Conservation (phyloP, 1,140 invertebrate species). For the Nasonia longicornis region DNA sequence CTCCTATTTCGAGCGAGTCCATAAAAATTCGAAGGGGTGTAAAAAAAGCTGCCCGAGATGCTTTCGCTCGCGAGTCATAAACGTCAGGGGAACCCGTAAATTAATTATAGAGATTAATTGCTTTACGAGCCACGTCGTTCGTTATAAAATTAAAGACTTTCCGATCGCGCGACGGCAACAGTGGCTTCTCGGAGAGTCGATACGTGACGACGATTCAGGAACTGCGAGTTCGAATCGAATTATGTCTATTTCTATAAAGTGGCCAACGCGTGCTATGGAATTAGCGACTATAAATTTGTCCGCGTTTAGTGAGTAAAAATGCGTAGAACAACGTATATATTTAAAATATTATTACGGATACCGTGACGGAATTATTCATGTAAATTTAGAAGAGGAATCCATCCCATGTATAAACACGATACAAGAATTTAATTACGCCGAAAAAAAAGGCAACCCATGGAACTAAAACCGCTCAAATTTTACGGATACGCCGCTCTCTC, state of each 20-base stretch:
- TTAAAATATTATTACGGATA: too few relatives aligned
- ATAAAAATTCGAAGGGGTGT: not conserved
- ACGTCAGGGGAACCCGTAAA: not conserved
- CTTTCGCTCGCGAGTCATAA: not conserved
- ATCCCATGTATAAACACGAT: not conserved
- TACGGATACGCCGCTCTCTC: not conserved
- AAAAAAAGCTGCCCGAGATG: not conserved
- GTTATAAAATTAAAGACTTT: conserved; percentile 27
- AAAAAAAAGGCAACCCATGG: not conserved
- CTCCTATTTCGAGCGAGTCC: not conserved
- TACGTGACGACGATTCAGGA: conserved; percentile 16
- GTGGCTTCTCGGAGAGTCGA: not conserved
- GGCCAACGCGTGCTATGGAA: too few relatives aligned
- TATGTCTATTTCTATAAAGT: too few relatives aligned
- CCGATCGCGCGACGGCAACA: not conserved
- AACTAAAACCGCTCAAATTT: conserved; percentile 1
- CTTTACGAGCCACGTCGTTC: conserved; percentile 1
- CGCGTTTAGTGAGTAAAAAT: too few relatives aligned
- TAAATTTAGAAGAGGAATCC: not conserved
- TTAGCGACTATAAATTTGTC: too few relatives aligned
- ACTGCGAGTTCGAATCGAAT: not conserved
- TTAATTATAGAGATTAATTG: conserved; percentile 17
- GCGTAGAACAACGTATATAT: too few relatives aligned
- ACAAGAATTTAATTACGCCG: not conserved
- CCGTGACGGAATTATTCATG: too few relatives aligned